Base-by-base conservation (phyloP, 2,113 vertebrate species). In the Nothobranchius kuhntae region DNA sequence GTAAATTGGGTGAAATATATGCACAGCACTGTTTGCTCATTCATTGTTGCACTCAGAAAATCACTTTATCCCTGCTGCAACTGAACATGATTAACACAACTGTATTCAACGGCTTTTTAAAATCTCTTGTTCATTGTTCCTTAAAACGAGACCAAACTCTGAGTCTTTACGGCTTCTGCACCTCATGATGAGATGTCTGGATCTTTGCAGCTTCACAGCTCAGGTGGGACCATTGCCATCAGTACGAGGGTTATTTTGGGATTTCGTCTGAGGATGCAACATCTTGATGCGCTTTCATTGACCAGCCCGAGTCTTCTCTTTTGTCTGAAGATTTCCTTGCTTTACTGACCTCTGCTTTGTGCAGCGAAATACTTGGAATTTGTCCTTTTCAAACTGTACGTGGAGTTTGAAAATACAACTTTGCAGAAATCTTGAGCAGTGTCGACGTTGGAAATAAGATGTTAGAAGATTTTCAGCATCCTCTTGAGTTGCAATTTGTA, bases 11-110 rank as follows among this genome's bases (percentile, higher is more conserved):
- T 3, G 62, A 57, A 24, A 15, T 6, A 11, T 1, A 13, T 12
- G 56, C 64, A 67, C 71, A 36, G 50, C 66, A 60, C 77, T 79
- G 89, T 91, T 91, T 90, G 88, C 73, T 90, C 88, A 89, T 93
- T 91, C 88, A 89, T 90, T 82, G 69, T 75, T 75, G 21, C 65
- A 68, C 50, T 54, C 57, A 55, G 38, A 76, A 73, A 77, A 72
- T 66, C 45, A 50, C 45, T 46, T n/a, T 15, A 70, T 42, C 57
- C 62, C 69, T 85, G 88, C 90, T 92, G 89, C 87, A 85, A 77
- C 68, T 74, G 88, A 91, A 87, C 55, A 80, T 78, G 88, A 88
- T 84, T 68, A 85, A 89, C 70, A 68, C 63, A 80, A 75, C 75
- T 83, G 65, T 70, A 24, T 13, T 10, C n/a, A 11, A 15, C 38